Conservation (phyloP, 2,888 invertebrate genomes). For the Dyspetes luteomarginatus region DNA sequence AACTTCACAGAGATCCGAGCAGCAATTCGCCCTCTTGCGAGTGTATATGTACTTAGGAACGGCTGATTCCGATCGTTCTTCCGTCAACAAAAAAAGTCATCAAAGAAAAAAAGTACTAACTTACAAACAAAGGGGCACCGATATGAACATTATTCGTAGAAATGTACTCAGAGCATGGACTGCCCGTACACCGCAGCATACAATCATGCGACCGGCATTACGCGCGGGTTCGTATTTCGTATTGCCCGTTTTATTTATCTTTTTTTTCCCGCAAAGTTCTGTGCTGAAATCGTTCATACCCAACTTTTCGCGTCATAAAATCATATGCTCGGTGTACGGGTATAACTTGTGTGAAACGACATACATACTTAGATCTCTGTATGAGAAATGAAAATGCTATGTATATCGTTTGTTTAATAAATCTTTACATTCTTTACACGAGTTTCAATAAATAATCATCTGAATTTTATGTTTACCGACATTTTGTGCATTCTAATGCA, state of each 20-base stretch:
- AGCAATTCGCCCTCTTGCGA: too few relatives aligned
- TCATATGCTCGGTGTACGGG: background rate
- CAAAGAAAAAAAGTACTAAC: background rate
- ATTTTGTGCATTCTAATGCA: too few relatives aligned
- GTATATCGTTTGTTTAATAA: too few relatives aligned
- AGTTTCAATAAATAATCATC: too few relatives aligned
- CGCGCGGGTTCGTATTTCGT: constrained; percentile 64
- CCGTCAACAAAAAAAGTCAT: background rate
- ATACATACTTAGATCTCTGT: background rate
- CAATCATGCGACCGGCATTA: constrained; percentile 41
- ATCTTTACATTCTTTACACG: too few relatives aligned
- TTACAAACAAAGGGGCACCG: background rate
- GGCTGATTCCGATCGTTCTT: too few relatives aligned
- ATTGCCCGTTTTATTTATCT: constrained; percentile 29
- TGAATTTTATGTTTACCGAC: too few relatives aligned
- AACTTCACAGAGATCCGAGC: too few relatives aligned
- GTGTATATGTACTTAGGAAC: too few relatives aligned
- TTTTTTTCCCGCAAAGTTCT: background rate
- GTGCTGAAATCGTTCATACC: background rate
- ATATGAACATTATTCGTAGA: constrained; percentile 60
- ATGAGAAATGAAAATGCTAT: background rate
- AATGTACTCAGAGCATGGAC: constrained; percentile 50
- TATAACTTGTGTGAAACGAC: background rate
- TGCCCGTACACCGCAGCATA: constrained; percentile 43
- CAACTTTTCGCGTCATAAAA: background rate